Evolutionary conservation across 2,888 invertebrate genomes (phyloP), one percentile per base, ranked within the genome.

Genomic region (Apeira syringaria): DNA sequence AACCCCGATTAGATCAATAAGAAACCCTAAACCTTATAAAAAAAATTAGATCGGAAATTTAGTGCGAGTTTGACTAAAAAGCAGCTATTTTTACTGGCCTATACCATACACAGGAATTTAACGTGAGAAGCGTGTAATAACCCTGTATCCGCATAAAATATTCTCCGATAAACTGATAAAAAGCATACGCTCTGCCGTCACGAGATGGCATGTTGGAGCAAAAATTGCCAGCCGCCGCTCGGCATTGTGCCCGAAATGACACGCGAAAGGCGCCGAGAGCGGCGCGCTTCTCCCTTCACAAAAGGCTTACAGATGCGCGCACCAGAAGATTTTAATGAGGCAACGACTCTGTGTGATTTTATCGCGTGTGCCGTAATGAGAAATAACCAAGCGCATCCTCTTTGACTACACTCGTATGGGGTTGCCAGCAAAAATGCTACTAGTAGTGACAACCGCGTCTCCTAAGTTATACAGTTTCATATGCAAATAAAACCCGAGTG

Each of bases 301-400:
- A 88, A 88, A 88, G 88, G 85, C 88, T 88, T 84, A 85, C 86
- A 85, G 86, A 86, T 83, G 84, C 88, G 87, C 77, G 79, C 78
- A 84, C 87, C 89, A 88, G 88, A 89, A 89, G 85, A 88, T 89
- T 89, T 89, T 89, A 89, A 89, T 89, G 89, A 89, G 88, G 88
- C 86, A 85, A 87, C 88, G 82, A 87, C 80, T 85, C 84, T 86
- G 83, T 86, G 84, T 84, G 87, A 88, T 88, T 89, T 87, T 86
- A 87, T 89, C 85, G 86, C 82, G 79, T 84, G 75, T 82, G 81
- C 82, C 67, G 71, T 87, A 87, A 88, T 88, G 87, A 89, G 84
- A 87, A 88, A 87, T 88, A 88, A 89, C 87, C 86, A 82, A 83
- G 85, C 86, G 80, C 85, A 79, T 86, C 82, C 83, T 80, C 82